Percentiles rank a stretch among this genome's conserved stretches.
phyloP scores from a whole-genome alignment of 2,888 invertebrate genomes.

The Lepidochrysops patricia region DNA sequence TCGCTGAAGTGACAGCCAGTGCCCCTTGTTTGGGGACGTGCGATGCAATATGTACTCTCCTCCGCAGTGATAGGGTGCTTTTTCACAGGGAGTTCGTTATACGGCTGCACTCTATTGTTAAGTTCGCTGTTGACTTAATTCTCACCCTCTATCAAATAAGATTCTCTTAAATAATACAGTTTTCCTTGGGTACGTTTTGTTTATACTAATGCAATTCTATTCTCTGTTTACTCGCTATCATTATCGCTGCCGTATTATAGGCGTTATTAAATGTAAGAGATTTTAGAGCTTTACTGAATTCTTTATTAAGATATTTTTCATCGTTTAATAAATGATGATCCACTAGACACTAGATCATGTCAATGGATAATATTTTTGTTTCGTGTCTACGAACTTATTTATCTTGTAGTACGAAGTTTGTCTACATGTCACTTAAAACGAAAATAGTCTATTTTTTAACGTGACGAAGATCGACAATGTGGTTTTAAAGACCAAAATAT shows the following conservation, averaged over 20 bases:
- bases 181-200: constrained; percentile 24
- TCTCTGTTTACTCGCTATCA: neutral
- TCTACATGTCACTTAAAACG: neutral
- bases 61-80: constrained; percentile 30
- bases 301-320: no score
- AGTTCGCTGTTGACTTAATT: constrained; percentile 66
- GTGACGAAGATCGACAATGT: neutral
- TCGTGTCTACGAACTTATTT: no score
- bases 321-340: no score
- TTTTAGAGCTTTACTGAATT: neutral
- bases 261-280: neutral
- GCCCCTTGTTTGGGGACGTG: constrained; percentile 42
- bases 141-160: constrained; percentile 49
- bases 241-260: neutral
- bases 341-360: no score
- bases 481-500: neutral
- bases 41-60: constrained; percentile 37
- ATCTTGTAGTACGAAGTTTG: neutral
- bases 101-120: constrained; percentile 51
- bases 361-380: no score
- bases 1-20: constrained; percentile 61
- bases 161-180: constrained; percentile 55
- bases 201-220: constrained; percentile 8
- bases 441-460: constrained; percentile 1
- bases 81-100: constrained; percentile 34